phyloP scores from a whole-genome alignment of 1,140 invertebrate species.

The Physella acuta region DNA sequence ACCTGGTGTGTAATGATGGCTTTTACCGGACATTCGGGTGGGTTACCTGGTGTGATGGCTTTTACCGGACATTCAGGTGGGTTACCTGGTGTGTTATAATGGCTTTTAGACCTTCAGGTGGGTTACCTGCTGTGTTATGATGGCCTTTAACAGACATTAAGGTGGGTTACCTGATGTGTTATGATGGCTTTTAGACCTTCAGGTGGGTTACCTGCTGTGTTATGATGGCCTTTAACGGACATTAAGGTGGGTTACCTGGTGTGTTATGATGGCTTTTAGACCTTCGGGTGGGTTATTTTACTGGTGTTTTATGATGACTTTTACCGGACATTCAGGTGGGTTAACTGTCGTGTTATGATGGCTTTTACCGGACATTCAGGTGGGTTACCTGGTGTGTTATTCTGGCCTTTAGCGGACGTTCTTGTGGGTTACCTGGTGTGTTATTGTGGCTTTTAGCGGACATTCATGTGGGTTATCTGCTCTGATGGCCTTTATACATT shows the following conservation, averaged over 20 bases:
- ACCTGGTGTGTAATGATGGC: constrained; percentile 42
- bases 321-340: no score
- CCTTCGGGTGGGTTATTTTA: constrained; percentile 22
- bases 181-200: no score
- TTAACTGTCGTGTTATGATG: constrained; percentile 41
- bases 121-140: constrained; percentile 41
- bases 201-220: no score
- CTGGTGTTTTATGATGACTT: constrained; percentile 43
- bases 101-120: no score
- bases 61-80: constrained; percentile 34
- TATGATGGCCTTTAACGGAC: constrained; percentile 45
- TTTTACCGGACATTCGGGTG: constrained; percentile 37
- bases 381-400: constrained; percentile 9
- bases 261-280: constrained; percentile 45
- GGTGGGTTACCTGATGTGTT: constrained; percentile 13
- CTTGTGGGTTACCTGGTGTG: no score
- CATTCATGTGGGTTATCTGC: constrained; percentile 20
- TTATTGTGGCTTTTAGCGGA: constrained; percentile 44
- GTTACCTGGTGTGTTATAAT: constrained; percentile 31
- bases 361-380: constrained; percentile 39
- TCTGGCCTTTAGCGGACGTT: no score
- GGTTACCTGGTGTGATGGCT: constrained; percentile 38
- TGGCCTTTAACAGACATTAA: constrained; percentile 41
- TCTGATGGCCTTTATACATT: no score
- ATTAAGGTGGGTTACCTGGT: constrained; percentile 26